These are phyloP conservation scores for Albula glossodonta DNA, from an alignment of 2,113 vertebrate genomes.

Conservation along the genomic window DNA sequence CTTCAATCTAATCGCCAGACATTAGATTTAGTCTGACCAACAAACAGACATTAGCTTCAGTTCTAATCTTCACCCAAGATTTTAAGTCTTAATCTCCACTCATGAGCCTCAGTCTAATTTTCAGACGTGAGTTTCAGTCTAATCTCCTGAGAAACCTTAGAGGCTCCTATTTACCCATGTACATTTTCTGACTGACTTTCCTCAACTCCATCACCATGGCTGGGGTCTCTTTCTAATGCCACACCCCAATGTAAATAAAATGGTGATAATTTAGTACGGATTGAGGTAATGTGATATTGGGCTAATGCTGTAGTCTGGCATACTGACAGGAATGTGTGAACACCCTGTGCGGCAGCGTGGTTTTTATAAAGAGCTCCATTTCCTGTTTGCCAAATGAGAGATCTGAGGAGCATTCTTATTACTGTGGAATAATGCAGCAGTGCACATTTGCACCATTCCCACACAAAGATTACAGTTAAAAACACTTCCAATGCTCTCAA, in stretches of 20 bases:
- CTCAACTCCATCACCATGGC: neutral
- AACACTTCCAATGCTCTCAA: neutral
- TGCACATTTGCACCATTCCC: neutral
- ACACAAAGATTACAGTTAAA: neutral
- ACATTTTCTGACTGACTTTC: neutral
- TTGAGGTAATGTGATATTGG: neutral
- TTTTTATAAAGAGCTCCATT: neutral
- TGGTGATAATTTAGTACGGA: neutral
- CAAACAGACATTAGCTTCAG: too few relatives aligned
- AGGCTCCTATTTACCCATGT: neutral
- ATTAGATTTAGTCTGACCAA: too few relatives aligned
- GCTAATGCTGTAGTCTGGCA: neutral
- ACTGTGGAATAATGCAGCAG: constrained; percentile 8
- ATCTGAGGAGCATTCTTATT: constrained; percentile 16
- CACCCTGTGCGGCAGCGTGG: neutral
- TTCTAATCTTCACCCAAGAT: too few relatives aligned
- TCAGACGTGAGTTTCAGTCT: too few relatives aligned
- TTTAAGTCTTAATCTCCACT: too few relatives aligned
- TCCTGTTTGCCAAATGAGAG: constrained; percentile 19
- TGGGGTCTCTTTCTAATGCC: neutral
- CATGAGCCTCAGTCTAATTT: too few relatives aligned
- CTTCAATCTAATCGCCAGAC: too few relatives aligned
- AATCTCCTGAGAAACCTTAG: neutral
- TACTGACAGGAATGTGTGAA: neutral
- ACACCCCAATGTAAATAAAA: neutral